A percentile compares a stretch with the other conserved stretches of the same genome.
Evolutionary conservation across 2,797 vertebrate species (phyloP).

Genomic region (Heliangelus exortis): DNA sequence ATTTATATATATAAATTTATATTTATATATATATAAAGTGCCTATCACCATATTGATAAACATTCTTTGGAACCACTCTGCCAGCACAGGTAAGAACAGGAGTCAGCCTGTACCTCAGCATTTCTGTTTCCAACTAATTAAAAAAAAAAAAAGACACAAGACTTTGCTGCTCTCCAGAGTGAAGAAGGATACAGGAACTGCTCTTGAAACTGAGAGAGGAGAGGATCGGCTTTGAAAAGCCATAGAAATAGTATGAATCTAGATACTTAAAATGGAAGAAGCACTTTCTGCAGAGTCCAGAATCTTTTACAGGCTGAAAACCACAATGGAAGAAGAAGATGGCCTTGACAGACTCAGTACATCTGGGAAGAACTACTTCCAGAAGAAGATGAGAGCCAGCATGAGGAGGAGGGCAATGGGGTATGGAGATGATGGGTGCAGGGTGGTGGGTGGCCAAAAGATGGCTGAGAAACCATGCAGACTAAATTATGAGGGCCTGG

Average conservation of each 20-base stretch:
- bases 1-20: no score
- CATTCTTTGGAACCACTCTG: no score
- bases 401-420: neutral
- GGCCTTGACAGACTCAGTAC: neutral
- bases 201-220: neutral
- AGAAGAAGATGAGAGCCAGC: fast-evolving
- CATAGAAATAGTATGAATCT: neutral
- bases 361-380: neutral
- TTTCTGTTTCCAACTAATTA: no score
- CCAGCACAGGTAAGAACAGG: no score
- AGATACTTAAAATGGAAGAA: neutral
- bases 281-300: neutral
- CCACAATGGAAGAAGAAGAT: no score
- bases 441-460: neutral
- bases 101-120: no score
- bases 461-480: neutral
- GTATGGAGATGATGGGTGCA: neutral
- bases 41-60: neutral
- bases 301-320: neutral
- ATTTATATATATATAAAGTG: no score
- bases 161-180: no score
- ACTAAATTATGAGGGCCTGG: neutral
- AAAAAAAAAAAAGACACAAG: no score
- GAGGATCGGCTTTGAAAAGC: neutral
- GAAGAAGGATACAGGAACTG: fast-evolving